Conservation (phyloP, 1,140 invertebrate species). For the Drosophila repleta region DNA sequence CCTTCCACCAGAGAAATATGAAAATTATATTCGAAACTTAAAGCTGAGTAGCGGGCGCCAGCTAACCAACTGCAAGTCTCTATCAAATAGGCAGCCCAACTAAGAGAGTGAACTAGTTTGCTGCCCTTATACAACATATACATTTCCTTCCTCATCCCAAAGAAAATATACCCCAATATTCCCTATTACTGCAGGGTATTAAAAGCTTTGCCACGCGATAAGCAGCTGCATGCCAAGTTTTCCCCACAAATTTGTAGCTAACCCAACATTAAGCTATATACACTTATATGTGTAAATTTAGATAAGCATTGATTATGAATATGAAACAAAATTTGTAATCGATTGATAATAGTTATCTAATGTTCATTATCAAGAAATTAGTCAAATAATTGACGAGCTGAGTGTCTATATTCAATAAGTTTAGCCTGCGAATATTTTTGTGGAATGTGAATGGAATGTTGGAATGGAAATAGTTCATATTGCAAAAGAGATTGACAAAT, state of each 20-base stretch:
- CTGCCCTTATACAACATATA: too few relatives aligned
- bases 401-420: too few relatives aligned
- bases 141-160: neutral
- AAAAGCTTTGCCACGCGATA: neutral
- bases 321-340: neutral
- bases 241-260: slow-evolving; percentile 13
- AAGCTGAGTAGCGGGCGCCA: neutral
- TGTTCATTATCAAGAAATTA: too few relatives aligned
- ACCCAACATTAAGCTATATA: neutral
- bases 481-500: too few relatives aligned
- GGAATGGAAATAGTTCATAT: too few relatives aligned
- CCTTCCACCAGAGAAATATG: neutral
- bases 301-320: too few relatives aligned
- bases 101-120: too few relatives aligned
- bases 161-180: neutral
- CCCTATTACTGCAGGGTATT: neutral
- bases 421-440: too few relatives aligned
- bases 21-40: neutral
- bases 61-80: too few relatives aligned
- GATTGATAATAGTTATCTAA: neutral
- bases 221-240: neutral
- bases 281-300: neutral
- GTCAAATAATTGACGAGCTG: too few relatives aligned
- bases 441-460: too few relatives aligned
- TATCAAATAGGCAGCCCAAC: too few relatives aligned